Conservation (phyloP, 2,113 vertebrate species). For the Entelurus aequoreus region DNA sequence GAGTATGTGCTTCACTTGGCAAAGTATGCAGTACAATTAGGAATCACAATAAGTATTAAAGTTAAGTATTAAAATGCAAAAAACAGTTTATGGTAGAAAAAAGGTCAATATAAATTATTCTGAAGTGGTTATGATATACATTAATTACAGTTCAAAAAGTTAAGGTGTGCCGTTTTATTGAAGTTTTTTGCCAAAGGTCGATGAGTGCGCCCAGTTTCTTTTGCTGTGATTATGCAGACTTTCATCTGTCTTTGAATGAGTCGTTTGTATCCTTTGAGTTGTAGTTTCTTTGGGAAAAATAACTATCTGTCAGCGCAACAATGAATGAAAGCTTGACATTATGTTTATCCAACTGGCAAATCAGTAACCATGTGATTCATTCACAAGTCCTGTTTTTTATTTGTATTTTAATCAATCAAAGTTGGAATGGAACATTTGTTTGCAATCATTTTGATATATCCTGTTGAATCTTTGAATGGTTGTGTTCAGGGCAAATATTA, state of each 20-base stretch:
- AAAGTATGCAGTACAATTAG: conserved; percentile 1
- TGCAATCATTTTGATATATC: conserved; percentile 9
- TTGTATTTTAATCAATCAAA: conserved; percentile 24
- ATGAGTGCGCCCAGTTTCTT: background rate
- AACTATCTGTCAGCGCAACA: conserved; percentile 29
- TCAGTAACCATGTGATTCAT: conserved; percentile 41
- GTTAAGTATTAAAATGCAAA: background rate
- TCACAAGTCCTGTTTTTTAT: conserved; percentile 22
- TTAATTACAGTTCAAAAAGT: too few species aligned
- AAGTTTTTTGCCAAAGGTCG: background rate
- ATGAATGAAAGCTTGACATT: conserved; percentile 23
- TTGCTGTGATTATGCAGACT: conserved; percentile 12
- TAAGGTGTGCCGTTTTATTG: background rate
- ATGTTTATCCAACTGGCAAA: conserved; percentile 29
- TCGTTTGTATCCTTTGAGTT: conserved; percentile 17
- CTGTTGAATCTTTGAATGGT: conserved; percentile 22
- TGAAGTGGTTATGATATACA: background rate
- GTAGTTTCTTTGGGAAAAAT: conserved; percentile 19
- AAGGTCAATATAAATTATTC: conserved; percentile 5
- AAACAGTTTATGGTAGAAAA: background rate
- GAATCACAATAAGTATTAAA: background rate
- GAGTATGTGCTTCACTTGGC: conserved; percentile 44
- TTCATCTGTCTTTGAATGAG: conserved; percentile 15
- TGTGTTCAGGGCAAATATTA: conserved; percentile 22
- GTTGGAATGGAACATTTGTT: conserved; percentile 19